phyloP scores from a whole-genome alignment of 2,888 invertebrate genomes.

The Drosophila anomelani region DNA sequence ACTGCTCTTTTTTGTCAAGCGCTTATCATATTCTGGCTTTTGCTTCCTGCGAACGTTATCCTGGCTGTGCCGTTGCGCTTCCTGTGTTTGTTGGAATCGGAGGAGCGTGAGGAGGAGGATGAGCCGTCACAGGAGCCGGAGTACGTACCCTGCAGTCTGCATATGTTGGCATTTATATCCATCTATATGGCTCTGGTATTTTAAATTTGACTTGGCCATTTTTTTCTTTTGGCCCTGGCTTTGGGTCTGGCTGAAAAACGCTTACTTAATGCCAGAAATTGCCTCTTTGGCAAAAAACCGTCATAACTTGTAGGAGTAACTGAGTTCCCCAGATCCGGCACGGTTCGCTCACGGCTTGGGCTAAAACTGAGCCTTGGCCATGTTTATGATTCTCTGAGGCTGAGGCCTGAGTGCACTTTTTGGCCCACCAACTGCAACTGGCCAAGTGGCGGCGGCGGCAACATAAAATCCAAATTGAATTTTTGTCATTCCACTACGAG shows the following conservation, averaged over 20 bases:
- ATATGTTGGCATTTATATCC: conserved; percentile 60
- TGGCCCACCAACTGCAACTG: conserved; percentile 14
- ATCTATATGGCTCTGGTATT: conserved; percentile 46
- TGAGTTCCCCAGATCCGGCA: conserved; percentile 17
- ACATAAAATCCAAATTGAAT: conserved; percentile 78
- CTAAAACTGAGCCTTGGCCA: conserved; percentile 53
- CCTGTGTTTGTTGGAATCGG: conserved; percentile 44
- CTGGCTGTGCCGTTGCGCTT: conserved; percentile 55
- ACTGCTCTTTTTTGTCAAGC: conserved; percentile 38
- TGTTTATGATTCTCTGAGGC: conserved; percentile 60
- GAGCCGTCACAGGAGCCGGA: neutral
- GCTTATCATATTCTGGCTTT: conserved; percentile 67
- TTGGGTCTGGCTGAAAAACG: conserved; percentile 44
- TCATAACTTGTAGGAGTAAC: conserved; percentile 70
- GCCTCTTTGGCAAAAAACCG: conserved; percentile 52
- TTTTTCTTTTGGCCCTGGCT: conserved; percentile 23
- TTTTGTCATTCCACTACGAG: conserved; percentile 50
- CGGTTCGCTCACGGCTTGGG: conserved; percentile 22
- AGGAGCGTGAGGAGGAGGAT: neutral
- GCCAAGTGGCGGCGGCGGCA: conserved; percentile 44
- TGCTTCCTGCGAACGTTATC: conserved; percentile 73
- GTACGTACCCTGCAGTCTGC: conserved; percentile 39
- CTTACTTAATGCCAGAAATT: conserved; percentile 54
- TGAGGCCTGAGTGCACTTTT: conserved; percentile 38
- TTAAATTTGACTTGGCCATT: conserved; percentile 48